Percentiles rank a stretch among this genome's conserved stretches.
Conservation (phyloP, 2,888 invertebrate genomes). For the Drosophila nr. perissopoda region DNA sequence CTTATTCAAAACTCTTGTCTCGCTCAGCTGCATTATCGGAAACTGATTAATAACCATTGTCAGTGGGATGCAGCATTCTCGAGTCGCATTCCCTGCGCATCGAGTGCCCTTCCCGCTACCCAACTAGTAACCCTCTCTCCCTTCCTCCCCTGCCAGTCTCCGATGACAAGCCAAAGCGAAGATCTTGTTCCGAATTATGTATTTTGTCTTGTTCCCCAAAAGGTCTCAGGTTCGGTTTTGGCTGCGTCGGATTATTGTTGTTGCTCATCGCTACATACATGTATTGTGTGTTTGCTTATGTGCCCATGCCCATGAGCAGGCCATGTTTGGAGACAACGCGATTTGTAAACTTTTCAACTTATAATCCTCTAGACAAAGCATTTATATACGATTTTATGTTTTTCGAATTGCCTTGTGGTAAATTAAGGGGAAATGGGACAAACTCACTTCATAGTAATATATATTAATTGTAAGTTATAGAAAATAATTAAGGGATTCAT, state of each 20-base stretch:
- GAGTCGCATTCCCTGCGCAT: conserved; percentile 38
- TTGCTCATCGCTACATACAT: conserved; percentile 9
- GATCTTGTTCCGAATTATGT: conserved; percentile 73
- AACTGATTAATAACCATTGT: conserved; percentile 84
- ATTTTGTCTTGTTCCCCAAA: conserved; percentile 64
- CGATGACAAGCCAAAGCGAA: conserved; percentile 51
- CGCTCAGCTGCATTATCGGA: conserved; percentile 80
- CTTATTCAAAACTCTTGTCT: conserved; percentile 74
- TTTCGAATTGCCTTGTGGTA: conserved; percentile 6
- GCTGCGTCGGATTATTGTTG: conserved; percentile 32
- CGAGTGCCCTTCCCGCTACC: conserved; percentile 18
- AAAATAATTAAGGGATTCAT: background rate
- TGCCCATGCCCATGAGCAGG: conserved; percentile 17
- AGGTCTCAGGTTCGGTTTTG: conserved; percentile 48
- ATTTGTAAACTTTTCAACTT: conserved; percentile 76
- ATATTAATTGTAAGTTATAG: background rate
- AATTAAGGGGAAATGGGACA: background rate
- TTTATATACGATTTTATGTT: conserved; percentile 54
- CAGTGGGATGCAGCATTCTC: conserved; percentile 60
- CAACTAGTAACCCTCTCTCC: conserved; percentile 6
- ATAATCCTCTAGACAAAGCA: conserved; percentile 79
- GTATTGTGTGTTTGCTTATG: background rate
- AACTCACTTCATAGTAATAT: background rate
- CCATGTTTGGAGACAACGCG: conserved; percentile 70
- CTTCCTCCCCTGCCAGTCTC: background rate